These are phyloP conservation scores for Epinotia ramella DNA, from an alignment of 2,888 invertebrate genomes.

Conservation along the genomic window DNA sequence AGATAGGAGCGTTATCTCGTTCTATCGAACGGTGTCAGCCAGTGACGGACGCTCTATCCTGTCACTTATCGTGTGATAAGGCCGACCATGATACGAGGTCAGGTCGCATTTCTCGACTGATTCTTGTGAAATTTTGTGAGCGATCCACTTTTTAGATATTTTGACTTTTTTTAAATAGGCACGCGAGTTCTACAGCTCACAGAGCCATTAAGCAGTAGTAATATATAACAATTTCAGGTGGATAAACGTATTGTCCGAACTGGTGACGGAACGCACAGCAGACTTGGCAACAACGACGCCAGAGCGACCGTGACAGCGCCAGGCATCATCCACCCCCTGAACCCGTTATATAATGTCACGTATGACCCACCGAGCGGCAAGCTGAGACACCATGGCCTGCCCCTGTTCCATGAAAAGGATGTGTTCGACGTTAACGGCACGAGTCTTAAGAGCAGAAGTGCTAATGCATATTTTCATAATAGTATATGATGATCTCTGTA, in stretches of 20 bases:
- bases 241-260: constrained; percentile 84
- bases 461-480: constrained; percentile 13
- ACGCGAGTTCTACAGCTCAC: too few relatives aligned
- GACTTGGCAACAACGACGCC: constrained; percentile 74
- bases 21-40: too few relatives aligned
- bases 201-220: too few relatives aligned
- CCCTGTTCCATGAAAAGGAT: constrained; percentile 72
- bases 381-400: constrained; percentile 67
- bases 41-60: too few relatives aligned
- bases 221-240: constrained; percentile 65
- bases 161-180: too few relatives aligned
- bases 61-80: too few relatives aligned
- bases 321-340: constrained; percentile 73
- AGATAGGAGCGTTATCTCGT: too few relatives aligned
- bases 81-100: too few relatives aligned
- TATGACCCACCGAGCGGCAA: constrained; percentile 62
- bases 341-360: constrained; percentile 69
- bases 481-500: background rate
- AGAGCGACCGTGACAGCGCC: constrained; percentile 63
- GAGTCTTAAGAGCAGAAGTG: constrained; percentile 41
- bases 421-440: constrained; percentile 52
- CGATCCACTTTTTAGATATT: too few relatives aligned
- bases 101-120: too few relatives aligned
- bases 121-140: too few relatives aligned
- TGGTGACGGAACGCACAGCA: constrained; percentile 88